Evolutionary conservation across 2,888 invertebrate genomes (phyloP), one percentile per base, ranked within the genome.

Genomic region (Callyntrura guangdongensis): DNA sequence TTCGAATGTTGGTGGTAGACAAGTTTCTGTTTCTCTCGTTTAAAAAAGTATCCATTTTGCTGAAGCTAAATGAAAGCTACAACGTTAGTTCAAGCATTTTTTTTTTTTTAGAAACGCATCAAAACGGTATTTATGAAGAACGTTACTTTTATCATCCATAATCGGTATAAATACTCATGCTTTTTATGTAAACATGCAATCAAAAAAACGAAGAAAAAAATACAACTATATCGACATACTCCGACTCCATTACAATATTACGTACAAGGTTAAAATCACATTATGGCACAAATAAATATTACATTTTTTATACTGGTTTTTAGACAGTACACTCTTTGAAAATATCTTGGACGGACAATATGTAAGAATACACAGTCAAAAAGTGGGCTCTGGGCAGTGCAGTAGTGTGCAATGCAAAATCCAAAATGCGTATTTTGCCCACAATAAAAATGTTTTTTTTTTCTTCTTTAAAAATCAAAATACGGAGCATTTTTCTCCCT

Each of bases 221-320:
- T 74, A 74, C 81, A 17, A 59, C 17, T 82, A 61, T 59, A 9
- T 82, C n/a, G 49, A 45, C 22, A 77, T 5, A 77, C 9, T 2
- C 47, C 11, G 5, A n/a, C n/a, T n/a, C n/a, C n/a, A n/a, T n/a
- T n/a, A n/a, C 17, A 27, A 8, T 27, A 25, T 45, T 59, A 59
- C 20, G 47, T 59, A 81, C 81, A 59, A 11, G 45, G 36, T 56
- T 74, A 86, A 83, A 87, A 89, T 89, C 83, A 89, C 88, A 89
- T 20, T 89, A 89, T 89, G 88, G 88, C 88, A 89, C 88, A 72
- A 87, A 84, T 53, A 56, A 81, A 81, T 59, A 59, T 36, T 81
- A 81, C 17, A 17, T 61, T 61, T 61, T 59, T 5, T 61, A 61
- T 61, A 22, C 0, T 12, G 22, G 61, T 61, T 61, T 61, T n/a